These are phyloP conservation scores for Channa maculata DNA, from an alignment of 2,113 vertebrate genomes.

Conservation along the genomic window DNA sequence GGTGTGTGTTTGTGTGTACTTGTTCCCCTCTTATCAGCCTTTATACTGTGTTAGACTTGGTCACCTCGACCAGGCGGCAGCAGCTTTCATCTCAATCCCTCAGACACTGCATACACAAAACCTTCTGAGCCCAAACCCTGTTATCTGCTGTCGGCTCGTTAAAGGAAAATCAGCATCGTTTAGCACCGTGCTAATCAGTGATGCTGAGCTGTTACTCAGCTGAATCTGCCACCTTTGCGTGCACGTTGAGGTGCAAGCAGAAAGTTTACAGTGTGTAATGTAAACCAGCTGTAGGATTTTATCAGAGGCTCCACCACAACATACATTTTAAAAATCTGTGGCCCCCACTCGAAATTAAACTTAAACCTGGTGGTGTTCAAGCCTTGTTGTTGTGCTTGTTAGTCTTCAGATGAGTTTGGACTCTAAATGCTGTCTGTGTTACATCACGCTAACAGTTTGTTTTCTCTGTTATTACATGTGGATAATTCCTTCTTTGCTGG, in stretches of 20 bases:
- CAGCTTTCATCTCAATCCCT: constrained; percentile 45
- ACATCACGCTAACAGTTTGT: constrained; percentile 14
- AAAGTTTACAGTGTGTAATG: constrained; percentile 30
- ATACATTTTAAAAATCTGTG: constrained; percentile 22
- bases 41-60: constrained; percentile 10
- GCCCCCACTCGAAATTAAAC: constrained; percentile 29
- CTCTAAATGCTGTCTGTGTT: not conserved
- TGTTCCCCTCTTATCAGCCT: constrained; percentile 53
- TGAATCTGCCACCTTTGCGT: not conserved
- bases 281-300: constrained; percentile 32
- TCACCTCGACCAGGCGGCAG: constrained; percentile 15
- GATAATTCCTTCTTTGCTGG: no score
- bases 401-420: not conserved
- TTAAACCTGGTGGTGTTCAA: constrained; percentile 22
- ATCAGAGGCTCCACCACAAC: constrained; percentile 21
- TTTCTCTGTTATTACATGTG: not conserved
- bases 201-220: not conserved
- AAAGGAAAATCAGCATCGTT: constrained; percentile 7
- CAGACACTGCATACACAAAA: constrained; percentile 36
- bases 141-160: constrained; percentile 39
- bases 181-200: not conserved
- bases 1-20: constrained; percentile 32
- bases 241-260: not conserved
- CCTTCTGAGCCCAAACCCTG: constrained; percentile 15
- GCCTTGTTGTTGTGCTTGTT: constrained; percentile 19